Conservation (phyloP, 1,140 invertebrate genomes). For the Drosophila mojavensis region DNA sequence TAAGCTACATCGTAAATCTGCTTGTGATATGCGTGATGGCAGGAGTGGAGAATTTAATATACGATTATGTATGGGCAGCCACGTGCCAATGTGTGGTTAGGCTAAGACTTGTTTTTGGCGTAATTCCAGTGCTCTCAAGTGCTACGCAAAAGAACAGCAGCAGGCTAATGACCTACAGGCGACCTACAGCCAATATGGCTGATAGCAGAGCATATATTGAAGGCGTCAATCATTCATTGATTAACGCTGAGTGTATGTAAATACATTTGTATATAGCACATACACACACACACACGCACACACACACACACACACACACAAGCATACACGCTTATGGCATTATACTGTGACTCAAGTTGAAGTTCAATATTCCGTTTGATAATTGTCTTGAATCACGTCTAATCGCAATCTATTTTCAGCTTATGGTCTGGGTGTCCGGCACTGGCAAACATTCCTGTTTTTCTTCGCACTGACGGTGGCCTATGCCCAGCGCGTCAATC, state of each 20-base stretch:
- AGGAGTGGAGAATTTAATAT: conserved; percentile 2
- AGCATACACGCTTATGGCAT: neutral
- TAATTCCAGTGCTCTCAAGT: conserved; percentile 29
- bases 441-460: conserved; percentile 87
- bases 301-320: neutral
- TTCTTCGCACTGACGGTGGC: conserved; percentile 87
- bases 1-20: conserved; percentile 54
- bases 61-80: neutral
- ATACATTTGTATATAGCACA: neutral
- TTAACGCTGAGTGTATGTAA: conserved; percentile 4
- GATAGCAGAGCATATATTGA: conserved; percentile 24
- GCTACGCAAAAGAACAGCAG: conserved; percentile 34
- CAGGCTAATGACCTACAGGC: conserved; percentile 59
- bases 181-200: conserved; percentile 52
- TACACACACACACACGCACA: too few species aligned
- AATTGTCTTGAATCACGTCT: conserved; percentile 8
- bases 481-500: conserved; percentile 87
- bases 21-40: neutral
- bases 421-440: conserved; percentile 87
- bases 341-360: conserved; percentile 28
- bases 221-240: conserved; percentile 40
- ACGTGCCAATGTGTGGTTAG: neutral
- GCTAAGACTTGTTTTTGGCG: conserved; percentile 25
- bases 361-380: conserved; percentile 41
- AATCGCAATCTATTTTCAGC: conserved; percentile 40